Evolutionary conservation across 2,888 invertebrate species (phyloP), one percentile per base, ranked within the genome.

Genomic region (Dicyrtomina minuta): DNA sequence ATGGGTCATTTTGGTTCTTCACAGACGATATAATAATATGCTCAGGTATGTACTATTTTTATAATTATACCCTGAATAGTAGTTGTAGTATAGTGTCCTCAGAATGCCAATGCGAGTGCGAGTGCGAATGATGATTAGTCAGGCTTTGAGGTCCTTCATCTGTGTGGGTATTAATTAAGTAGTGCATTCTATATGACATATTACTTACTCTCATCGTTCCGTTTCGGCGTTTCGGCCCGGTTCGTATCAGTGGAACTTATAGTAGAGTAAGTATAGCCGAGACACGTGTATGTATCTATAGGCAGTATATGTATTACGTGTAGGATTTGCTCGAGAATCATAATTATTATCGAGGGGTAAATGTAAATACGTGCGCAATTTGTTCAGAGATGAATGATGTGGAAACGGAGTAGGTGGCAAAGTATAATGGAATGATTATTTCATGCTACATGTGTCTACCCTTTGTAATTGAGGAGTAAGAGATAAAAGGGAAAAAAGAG

Each of bases 401-500:
- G 33, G 39, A 58, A 58, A 17, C 15, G 39, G 58, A 58, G 22
- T 15, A 56, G 58, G 58, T 58, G 58, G 39, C 33, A 10, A 58
- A 58, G 39, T 4, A 58, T 58, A 58, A 58, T 58, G 58, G 58
- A 58, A 58, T 39, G 58, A 58, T 58, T 39, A 58, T 58, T 58
- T 58, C 58, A 58, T 58, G 27, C 58, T 58, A 58, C 33, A 58
- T 58, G 39, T 58, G 58, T 58, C 56, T 56, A 56, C 56, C 56
- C 56, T 56, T 56, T 58, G 58, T 58, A 58, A 58, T 58, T 58
- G 39, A 58, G 39, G 58, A 33, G 58, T n/a, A 17, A 39, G 17
- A 39, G 39, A 39, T 3, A 33, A 17, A 33, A n/a, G 33, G 39
- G n/a, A n/a, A 58, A 58, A 51, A 51, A 51, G 17, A 8, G 17